Percentiles rank a stretch among this genome's conserved stretches.
phyloP scores from a whole-genome alignment of 2,888 invertebrate species.

The Dioctria linearis region DNA sequence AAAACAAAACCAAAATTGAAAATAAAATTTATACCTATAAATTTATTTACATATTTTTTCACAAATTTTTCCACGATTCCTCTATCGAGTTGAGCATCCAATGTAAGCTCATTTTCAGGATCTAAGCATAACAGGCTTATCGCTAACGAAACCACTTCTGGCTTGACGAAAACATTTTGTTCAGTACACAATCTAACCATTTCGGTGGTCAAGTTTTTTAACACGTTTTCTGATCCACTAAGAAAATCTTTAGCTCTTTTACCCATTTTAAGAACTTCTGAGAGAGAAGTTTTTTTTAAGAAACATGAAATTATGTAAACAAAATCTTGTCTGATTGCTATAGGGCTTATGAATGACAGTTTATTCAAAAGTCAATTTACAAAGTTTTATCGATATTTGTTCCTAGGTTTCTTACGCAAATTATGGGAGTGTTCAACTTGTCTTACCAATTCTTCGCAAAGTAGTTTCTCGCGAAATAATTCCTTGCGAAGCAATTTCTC shows the following conservation, averaged over 20 bases:
- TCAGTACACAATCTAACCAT: constrained; percentile 72
- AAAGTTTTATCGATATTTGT: neutral
- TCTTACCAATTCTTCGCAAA: too few relatives aligned
- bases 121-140: constrained; percentile 74
- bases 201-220: constrained; percentile 76
- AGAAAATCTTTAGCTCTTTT: constrained; percentile 51
- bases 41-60: constrained; percentile 72
- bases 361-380: neutral
- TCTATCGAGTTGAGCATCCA: constrained; percentile 71
- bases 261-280: constrained; percentile 37
- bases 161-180: constrained; percentile 70
- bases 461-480: too few relatives aligned
- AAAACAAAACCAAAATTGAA: neutral
- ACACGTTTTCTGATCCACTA: constrained; percentile 66
- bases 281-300: neutral
- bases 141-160: constrained; percentile 73
- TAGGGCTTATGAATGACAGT: too few relatives aligned
- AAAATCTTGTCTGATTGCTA: too few relatives aligned
- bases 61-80: constrained; percentile 74
- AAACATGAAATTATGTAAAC: too few relatives aligned
- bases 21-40: constrained; percentile 67
- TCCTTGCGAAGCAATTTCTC: too few relatives aligned
- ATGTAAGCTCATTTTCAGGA: constrained; percentile 74
- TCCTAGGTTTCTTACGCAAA: too few relatives aligned
- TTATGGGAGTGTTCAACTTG: too few relatives aligned